Conservation (phyloP, 2,797 vertebrate genomes). For the Artibeus jamaicensis region DNA sequence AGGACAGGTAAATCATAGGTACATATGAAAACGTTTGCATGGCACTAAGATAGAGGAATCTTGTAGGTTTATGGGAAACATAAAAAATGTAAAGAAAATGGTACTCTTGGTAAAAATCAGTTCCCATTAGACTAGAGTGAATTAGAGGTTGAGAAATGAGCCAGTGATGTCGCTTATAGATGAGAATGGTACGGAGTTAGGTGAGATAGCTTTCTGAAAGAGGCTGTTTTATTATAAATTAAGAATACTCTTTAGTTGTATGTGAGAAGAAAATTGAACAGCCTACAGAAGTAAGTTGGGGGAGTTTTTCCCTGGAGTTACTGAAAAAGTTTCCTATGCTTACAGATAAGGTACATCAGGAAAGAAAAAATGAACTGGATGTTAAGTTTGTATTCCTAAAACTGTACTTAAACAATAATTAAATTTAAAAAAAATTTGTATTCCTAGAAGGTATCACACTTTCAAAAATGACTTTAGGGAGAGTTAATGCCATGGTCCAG, state of each 20-base stretch:
- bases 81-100: not conserved
- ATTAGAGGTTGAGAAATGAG: conserved; percentile 4
- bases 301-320: not conserved
- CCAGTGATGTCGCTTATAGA: not conserved
- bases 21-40: not conserved
- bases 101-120: not conserved
- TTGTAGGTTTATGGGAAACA: not conserved
- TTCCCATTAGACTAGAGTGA: not conserved
- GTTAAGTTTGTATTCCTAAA: not conserved
- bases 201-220: not conserved
- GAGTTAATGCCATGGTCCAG: not conserved
- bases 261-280: not conserved
- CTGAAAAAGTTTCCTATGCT: not conserved
- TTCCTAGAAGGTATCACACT: not conserved
- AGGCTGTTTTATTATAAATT: not conserved
- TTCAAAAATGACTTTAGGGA: not conserved
- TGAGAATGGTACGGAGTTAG: not conserved
- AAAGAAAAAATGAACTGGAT: not conserved
- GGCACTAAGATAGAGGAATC: not conserved
- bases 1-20: not conserved
- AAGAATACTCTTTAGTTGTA: not conserved
- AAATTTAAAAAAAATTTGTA: too few relatives aligned
- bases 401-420: not conserved
- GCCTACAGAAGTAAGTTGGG: not conserved
- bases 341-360: not conserved